Evolutionary conservation across 2,113 vertebrate species (phyloP), one percentile per base, ranked within the genome.

Genomic region (Menidia beryllina): DNA sequence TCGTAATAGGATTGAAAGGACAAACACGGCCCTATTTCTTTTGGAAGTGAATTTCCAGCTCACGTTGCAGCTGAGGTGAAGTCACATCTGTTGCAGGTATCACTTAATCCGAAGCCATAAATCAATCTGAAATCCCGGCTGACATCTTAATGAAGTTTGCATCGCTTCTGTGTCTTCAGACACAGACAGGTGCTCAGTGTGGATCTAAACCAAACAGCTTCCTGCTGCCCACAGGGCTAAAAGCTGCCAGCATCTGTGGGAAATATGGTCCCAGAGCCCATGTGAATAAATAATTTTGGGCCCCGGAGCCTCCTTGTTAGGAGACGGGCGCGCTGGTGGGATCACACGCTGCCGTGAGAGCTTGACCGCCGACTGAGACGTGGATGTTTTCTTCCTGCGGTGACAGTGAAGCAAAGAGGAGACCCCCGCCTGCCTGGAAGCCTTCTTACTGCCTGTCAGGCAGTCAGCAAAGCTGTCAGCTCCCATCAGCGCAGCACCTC

Each of bases 351-450:
- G 23, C 21, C 41, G 7, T 7, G 71, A 81, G 72, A 61, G n/a
- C 25, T 57, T 45, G 58, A 60, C 69, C 45, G 2, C 54, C 49
- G 39, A 53, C 34, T 61, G 85, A 78, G 49, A 73, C 48, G 21
- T 51, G 68, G 78, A 59, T 62, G 72, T 81, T 60, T 74, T 65
- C 63, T 68, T 59, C 70, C 62, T 55, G 68, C 27, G 64, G 68
- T 72, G 79, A 69, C 81, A 83, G 72, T 64, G 56, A 77, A 79
- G 68, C 66, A 53, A 79, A 86, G 85, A 84, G 67, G 59, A 74
- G 81, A 60, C n/a, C 81, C 88, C 65, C 84, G 86, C 87, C 86
- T 89, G 87, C 76, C 52, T 84, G 60, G 19, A 71, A 77, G 75
- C 51, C 24, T 20, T 58, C 53, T 63, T 55, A 49, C 60, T 74